Evolutionary conservation across 2,113 vertebrate species (phyloP).

Genomic region (Gnathonemus longibarbis): DNA sequence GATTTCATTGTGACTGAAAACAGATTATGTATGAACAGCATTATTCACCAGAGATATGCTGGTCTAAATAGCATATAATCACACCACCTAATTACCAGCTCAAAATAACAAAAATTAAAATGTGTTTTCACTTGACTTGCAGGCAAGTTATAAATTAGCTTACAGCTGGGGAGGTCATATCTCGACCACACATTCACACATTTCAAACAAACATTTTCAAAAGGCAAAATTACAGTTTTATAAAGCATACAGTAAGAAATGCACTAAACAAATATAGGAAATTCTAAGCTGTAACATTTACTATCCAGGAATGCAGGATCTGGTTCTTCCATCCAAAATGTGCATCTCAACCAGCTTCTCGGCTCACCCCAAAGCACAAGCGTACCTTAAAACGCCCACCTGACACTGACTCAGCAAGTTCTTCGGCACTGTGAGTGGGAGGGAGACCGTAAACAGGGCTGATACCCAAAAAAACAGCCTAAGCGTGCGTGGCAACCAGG

Average conservation of each 20-base stretch:
- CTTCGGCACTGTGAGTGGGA: neutral
- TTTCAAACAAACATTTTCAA: neutral
- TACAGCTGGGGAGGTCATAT: neutral
- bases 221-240: neutral
- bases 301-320: neutral
- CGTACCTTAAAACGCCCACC: neutral
- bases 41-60: neutral
- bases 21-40: neutral
- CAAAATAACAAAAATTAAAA: neutral
- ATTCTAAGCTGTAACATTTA: neutral
- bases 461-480: neutral
- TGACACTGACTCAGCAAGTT: neutral
- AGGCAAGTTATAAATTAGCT: neutral
- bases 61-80: neutral
- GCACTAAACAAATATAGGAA: neutral
- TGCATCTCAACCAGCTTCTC: neutral
- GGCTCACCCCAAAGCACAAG: neutral
- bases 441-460: neutral
- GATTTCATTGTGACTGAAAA: neutral
- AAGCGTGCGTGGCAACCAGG: neutral
- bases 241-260: neutral
- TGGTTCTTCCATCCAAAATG: neutral
- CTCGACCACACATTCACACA: neutral
- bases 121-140: neutral
- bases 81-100: neutral